These are phyloP conservation scores for Drosophila subsilvestris DNA, from an alignment of 2,888 invertebrate species.

Conservation along the genomic window DNA sequence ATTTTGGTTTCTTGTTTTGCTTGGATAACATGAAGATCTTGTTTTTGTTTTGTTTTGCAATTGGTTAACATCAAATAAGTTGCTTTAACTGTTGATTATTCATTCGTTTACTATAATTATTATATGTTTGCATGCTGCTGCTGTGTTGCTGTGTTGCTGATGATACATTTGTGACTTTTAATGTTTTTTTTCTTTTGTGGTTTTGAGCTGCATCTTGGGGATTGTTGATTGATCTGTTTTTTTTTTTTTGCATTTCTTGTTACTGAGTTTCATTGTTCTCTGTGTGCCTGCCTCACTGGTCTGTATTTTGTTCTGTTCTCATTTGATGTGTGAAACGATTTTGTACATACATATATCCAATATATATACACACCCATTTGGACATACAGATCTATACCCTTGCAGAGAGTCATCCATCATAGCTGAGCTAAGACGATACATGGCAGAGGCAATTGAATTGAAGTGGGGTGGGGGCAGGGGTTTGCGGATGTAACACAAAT, in stretches of 20 bases:
- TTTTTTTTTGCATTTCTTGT: background rate
- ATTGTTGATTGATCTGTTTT: background rate
- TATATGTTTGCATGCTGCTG: background rate
- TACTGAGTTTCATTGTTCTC: too few species aligned
- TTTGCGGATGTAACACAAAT: too few species aligned
- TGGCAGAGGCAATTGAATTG: too few species aligned
- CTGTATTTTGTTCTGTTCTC: too few species aligned
- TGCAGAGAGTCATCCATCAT: too few species aligned
- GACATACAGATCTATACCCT: too few species aligned
- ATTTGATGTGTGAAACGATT: too few species aligned
- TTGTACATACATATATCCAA: too few species aligned
- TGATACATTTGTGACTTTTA: background rate
- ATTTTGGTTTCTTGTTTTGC: slow-evolving; percentile 13
- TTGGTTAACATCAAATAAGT: slow-evolving; percentile 51
- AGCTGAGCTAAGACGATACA: too few species aligned
- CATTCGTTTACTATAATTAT: slow-evolving; percentile 27
- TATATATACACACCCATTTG: too few species aligned
- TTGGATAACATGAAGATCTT: slow-evolving; percentile 40
- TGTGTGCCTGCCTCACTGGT: too few species aligned
- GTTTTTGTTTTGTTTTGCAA: slow-evolving; percentile 23
- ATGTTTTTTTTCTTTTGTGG: background rate
- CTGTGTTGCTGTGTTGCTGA: background rate
- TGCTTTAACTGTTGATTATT: slow-evolving; percentile 36
- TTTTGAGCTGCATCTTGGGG: background rate
- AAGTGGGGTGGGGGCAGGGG: too few species aligned